A percentile compares a stretch with the other conserved stretches of the same genome.
These are phyloP conservation scores for Atopsyche davidsoni DNA, from an alignment of 1,140 invertebrate genomes.

Conservation along the genomic window DNA sequence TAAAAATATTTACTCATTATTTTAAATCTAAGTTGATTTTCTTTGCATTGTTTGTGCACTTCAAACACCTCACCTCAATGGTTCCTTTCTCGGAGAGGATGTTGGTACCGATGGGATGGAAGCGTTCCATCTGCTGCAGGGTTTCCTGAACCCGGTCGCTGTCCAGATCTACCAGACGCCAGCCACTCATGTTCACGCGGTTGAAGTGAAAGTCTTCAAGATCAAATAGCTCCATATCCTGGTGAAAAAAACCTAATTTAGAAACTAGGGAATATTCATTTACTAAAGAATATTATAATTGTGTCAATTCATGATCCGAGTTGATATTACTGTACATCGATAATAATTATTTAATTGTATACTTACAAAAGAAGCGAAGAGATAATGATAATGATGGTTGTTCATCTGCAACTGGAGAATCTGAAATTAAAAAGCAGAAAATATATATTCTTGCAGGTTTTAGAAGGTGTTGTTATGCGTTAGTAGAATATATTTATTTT, in stretches of 20 bases:
- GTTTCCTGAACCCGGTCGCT: slow-evolving; percentile 68
- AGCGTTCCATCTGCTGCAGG: slow-evolving; percentile 81
- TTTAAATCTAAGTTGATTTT: too few species aligned
- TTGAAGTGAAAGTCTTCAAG: slow-evolving; percentile 93
- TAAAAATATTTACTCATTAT: too few species aligned
- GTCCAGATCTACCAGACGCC: slow-evolving; percentile 76
- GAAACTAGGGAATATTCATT: slow-evolving; percentile 7
- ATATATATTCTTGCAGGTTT: too few species aligned
- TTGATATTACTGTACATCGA: slow-evolving; percentile 34
- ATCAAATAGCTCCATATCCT: slow-evolving; percentile 88
- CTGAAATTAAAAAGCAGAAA: slow-evolving; percentile 55
- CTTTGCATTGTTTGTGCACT: too few species aligned
- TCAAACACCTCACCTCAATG: slow-evolving; percentile 66
- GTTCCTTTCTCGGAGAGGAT: slow-evolving; percentile 70
- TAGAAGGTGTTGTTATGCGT: too few species aligned
- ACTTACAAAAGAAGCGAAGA: slow-evolving; percentile 91
- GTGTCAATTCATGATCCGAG: not conserved
- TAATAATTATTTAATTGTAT: too few species aligned
- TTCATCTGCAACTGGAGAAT: slow-evolving; percentile 91
- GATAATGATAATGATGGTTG: slow-evolving; percentile 87
- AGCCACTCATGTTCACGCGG: slow-evolving; percentile 88
- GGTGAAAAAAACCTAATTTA: slow-evolving; percentile 28
- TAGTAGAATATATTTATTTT: too few species aligned
- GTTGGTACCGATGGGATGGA: slow-evolving; percentile 73
- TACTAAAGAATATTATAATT: not conserved